Percentiles rank a stretch among this genome's conserved stretches.
phyloP scores from a whole-genome alignment of 2,797 vertebrate genomes.

The Platalea minor region DNA sequence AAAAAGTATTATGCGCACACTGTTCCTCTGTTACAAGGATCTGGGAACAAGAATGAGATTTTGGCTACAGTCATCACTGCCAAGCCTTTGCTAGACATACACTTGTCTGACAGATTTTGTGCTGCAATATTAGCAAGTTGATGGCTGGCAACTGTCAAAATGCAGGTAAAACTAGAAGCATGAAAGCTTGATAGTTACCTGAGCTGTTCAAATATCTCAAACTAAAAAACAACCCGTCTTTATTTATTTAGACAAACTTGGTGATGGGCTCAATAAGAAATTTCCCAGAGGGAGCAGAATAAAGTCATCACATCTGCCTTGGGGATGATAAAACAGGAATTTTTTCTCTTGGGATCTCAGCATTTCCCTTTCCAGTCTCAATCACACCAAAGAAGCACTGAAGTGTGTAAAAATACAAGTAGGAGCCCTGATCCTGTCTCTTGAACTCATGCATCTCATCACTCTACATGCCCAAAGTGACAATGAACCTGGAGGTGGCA shows the following conservation, averaged over 20 bases:
- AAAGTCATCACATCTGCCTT: not conserved
- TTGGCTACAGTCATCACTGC: not conserved
- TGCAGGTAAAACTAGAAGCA: not conserved
- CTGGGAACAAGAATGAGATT: not conserved
- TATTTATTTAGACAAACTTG: not conserved
- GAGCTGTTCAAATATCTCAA: not conserved
- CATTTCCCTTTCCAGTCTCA: not conserved
- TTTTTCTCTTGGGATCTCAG: not conserved
- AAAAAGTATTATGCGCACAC: not conserved
- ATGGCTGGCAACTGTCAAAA: not conserved
- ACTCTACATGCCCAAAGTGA: not conserved
- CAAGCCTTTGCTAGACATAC: not conserved
- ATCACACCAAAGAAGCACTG: not conserved
- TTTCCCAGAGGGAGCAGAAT: not conserved
- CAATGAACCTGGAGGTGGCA: not conserved
- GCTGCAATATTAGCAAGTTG: not conserved
- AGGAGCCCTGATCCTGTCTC: not conserved
- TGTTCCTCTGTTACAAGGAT: not conserved
- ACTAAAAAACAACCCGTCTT: not conserved
- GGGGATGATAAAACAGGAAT: not conserved
- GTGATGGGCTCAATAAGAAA: not conserved
- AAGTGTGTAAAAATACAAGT: not conserved
- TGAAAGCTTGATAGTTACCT: not conserved
- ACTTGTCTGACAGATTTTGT: not conserved
- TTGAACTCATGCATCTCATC: not conserved